Evolutionary conservation across 2,113 vertebrate genomes (phyloP), one percentile per base, ranked within the genome.

Genomic region (Zapornia atra): DNA sequence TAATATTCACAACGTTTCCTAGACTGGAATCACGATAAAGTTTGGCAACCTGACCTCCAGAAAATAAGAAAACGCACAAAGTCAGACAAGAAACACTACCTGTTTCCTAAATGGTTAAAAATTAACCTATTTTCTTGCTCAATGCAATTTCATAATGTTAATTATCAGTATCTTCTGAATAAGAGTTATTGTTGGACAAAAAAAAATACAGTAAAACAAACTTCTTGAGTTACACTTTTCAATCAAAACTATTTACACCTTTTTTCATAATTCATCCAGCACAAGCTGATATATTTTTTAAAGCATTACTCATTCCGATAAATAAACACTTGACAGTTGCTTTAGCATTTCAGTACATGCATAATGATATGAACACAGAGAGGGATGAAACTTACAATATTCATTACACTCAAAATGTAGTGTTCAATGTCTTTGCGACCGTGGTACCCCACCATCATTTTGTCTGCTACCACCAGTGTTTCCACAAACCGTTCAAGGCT

Each of bases 21-120:
- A 99, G 99, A 98, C 99, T 99, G 99, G 99, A 99, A 98, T 99
- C 99, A 98, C 98, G 99, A 97, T 99, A 99, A 99, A 99, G 99
- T 99, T 99, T 99, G 99, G 99, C 99, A 99, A 99, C 99, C 99
- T 99, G 99, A 99, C 99, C 99, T 99, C 99, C 99, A 99, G 98
- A 99, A 99, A 99, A 99, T 98, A 99, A 99, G 98, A 98, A 99
- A 99, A 99, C 98, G 98, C 98, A 99, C 98, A 99, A 99, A 99
- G 99, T 99, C 99, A 99, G 99, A 99, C 99, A 99, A 99, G 98
- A 98, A 98, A 96, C 78, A 97, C 19, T 63, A 38, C 18, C 29
- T 65, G 4, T 33, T 73, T 88, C 61, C 85, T 36, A 85, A 70
- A 71, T 11, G 9, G 24, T n/a, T 84, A 87, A 91, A 87, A 70